These are phyloP conservation scores for Julus scanicus DNA, from an alignment of 2,888 invertebrate species.

Conservation along the genomic window DNA sequence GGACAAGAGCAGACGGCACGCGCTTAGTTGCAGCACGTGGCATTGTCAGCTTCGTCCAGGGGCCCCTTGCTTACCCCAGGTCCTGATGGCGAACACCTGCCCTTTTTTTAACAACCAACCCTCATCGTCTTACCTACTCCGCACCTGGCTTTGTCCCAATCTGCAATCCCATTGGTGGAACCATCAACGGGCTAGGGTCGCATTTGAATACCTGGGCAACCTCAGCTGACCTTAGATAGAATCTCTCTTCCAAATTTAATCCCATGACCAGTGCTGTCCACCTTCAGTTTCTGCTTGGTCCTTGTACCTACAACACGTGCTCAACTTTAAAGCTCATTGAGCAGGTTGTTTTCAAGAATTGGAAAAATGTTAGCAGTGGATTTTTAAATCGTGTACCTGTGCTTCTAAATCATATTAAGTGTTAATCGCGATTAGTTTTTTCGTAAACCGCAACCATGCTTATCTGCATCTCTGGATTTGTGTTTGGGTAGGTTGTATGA, in stretches of 20 bases:
- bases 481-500: slow-evolving; percentile 65
- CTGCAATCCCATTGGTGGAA: not conserved
- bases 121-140: not conserved
- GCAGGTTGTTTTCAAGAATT: not conserved
- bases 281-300: not conserved
- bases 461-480: slow-evolving; percentile 66
- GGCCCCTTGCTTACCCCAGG: not conserved
- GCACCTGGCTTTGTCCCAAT: not conserved
- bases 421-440: not conserved
- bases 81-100: not conserved
- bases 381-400: slow-evolving; percentile 35
- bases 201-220: slow-evolving; percentile 1
- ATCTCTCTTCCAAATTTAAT: not conserved
- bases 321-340: not conserved
- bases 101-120: not conserved
- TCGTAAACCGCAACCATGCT: slow-evolving; percentile 62
- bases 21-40: slow-evolving; percentile 18
- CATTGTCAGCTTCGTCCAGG: not conserved
- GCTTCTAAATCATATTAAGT: not conserved
- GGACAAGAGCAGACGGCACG: slow-evolving; percentile 28
- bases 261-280: not conserved
- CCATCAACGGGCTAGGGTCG: not conserved
- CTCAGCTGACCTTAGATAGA: not conserved
- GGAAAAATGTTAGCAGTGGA: not conserved
- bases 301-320: not conserved